Percentiles rank a stretch among this genome's conserved stretches.
These are phyloP conservation scores for Caradrina kadenii DNA, from an alignment of 2,888 invertebrate species.

Conservation along the genomic window DNA sequence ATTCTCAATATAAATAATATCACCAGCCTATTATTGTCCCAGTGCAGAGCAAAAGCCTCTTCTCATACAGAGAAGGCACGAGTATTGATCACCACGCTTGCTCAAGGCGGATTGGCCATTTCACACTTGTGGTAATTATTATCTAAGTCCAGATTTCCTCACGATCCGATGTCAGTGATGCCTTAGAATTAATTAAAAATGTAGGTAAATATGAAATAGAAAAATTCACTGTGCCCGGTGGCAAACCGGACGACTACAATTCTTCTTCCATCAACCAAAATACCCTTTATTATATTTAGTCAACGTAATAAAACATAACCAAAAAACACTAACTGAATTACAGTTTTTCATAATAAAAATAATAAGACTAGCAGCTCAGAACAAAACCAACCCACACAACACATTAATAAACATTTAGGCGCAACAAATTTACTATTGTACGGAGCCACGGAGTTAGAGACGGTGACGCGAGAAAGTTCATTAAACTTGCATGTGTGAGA, in stretches of 20 bases:
- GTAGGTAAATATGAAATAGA: too few species aligned
- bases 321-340: not conserved
- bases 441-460: constrained; percentile 57
- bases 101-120: too few species aligned
- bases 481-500: constrained; percentile 53
- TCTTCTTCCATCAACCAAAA: not conserved
- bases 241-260: not conserved
- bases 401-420: constrained; percentile 72
- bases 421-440: constrained; percentile 67
- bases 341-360: constrained; percentile 21
- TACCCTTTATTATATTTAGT: not conserved
- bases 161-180: too few species aligned
- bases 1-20: too few species aligned
- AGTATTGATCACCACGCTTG: too few species aligned
- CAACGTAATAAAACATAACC: not conserved
- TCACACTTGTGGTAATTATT: too few species aligned
- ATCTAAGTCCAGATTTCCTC: too few species aligned
- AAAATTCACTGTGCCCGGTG: too few species aligned
- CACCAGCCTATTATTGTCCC: too few species aligned
- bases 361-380: constrained; percentile 43
- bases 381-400: constrained; percentile 54
- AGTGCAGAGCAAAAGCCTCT: too few species aligned
- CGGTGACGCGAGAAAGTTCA: constrained; percentile 36
- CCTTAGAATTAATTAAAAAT: too few species aligned
- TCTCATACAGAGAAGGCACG: too few species aligned